phyloP scores from a whole-genome alignment of 2,888 invertebrate genomes.

The Tridacna gigas region DNA sequence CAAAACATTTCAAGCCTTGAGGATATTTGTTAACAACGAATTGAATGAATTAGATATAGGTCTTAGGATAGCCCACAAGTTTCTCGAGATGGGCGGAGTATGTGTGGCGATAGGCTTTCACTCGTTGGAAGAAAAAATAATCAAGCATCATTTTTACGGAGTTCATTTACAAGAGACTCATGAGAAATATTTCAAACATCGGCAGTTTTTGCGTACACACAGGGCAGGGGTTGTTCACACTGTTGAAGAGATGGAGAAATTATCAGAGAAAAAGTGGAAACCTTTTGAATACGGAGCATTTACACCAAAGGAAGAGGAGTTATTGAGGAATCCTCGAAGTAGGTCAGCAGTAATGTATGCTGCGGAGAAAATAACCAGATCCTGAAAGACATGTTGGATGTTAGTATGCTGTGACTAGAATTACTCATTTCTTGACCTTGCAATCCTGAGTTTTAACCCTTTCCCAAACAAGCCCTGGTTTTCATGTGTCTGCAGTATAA shows the following conservation, averaged over 20 bases:
- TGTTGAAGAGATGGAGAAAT: conserved; percentile 87
- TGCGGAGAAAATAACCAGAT: conserved; percentile 88
- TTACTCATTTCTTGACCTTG: too few relatives aligned
- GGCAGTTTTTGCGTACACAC: conserved; percentile 85
- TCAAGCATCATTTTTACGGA: conserved; percentile 92
- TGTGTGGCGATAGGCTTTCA: conserved; percentile 95
- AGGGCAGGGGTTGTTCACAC: conserved; percentile 87
- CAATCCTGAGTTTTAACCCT: not conserved
- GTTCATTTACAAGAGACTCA: conserved; percentile 77
- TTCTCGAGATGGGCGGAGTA: conserved; percentile 92
- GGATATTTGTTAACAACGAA: conserved; percentile 98
- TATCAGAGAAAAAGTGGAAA: conserved; percentile 90
- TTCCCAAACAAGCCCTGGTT: not conserved
- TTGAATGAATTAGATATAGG: conserved; percentile 97
- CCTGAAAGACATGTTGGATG: not conserved
- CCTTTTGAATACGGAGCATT: conserved; percentile 93
- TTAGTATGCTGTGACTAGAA: not conserved
- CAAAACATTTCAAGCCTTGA: conserved; percentile 95
- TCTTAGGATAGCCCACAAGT: conserved; percentile 89
- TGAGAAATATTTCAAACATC: conserved; percentile 61
- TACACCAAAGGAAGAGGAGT: conserved; percentile 90
- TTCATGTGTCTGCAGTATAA: not conserved
- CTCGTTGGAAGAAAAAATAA: conserved; percentile 96
- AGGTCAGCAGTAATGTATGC: conserved; percentile 95
- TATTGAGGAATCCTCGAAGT: conserved; percentile 92